Percentiles rank a stretch among this genome's conserved stretches.
Conservation (phyloP, 2,113 vertebrate genomes). For the Stigmatopora nigra region DNA sequence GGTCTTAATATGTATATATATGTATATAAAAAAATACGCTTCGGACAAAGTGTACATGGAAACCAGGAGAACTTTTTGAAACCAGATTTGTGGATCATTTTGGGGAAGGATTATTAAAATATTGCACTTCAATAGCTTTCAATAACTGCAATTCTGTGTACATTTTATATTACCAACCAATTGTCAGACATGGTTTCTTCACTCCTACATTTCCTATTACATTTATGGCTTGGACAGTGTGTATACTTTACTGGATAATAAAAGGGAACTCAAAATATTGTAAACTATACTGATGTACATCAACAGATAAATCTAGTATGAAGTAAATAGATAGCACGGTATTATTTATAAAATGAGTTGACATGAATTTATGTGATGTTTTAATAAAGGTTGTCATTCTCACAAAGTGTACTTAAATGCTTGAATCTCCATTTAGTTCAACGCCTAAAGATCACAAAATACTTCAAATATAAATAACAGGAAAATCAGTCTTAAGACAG, state of each 20-base stretch:
- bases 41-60: slow-evolving; percentile 12
- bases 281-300: slow-evolving; percentile 51
- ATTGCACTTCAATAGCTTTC: slow-evolving; percentile 32
- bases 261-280: slow-evolving; percentile 58
- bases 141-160: slow-evolving; percentile 18
- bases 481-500: background rate
- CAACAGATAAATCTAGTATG: slow-evolving; percentile 24
- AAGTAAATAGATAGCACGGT: slow-evolving; percentile 32
- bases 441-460: background rate
- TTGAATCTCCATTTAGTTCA: background rate
- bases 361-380: slow-evolving; percentile 44
- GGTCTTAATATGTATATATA: slow-evolving; percentile 2
- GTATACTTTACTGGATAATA: slow-evolving; percentile 11
- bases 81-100: slow-evolving; percentile 20
- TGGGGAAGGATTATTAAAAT: slow-evolving; percentile 17
- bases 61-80: slow-evolving; percentile 27
- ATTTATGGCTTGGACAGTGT: slow-evolving; percentile 4
- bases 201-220: slow-evolving; percentile 7
- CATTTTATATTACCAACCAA: slow-evolving; percentile 21
- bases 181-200: slow-evolving; percentile 3
- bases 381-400: slow-evolving; percentile 53
- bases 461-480: background rate
- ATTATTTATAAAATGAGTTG: slow-evolving; percentile 41
- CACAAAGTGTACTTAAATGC: slow-evolving; percentile 14
- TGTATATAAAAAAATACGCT: slow-evolving; percentile 24